Base-by-base conservation (phyloP, 2,113 vertebrate species). In the Grammomys dolichurus region DNA sequence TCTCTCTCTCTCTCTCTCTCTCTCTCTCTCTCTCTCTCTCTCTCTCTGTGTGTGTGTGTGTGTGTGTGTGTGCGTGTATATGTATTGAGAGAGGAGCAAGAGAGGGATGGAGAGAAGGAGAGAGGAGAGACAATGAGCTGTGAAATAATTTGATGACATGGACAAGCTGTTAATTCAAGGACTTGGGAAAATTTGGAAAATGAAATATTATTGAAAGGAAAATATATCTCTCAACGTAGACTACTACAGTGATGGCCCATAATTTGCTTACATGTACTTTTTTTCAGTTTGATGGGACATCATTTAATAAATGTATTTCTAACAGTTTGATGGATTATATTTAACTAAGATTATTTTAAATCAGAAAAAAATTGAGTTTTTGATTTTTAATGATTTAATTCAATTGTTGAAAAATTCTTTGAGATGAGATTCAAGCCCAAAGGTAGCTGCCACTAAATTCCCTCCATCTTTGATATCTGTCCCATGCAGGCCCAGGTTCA, bases 121-220 rank as follows among this genome's bases (percentile, higher is more conserved):
- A 73, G 36, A 91, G 28, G 20, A 87, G 33, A 54, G 20, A 43
- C n/a, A 63, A 24, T 70, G 46, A 87, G 33, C 7, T 54, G 10
- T 54, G 33, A 24, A 60, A 36, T 65, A 48, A n/a, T 19, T 78
- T 7, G 77, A 77, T 33, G 54, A 69, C 33, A 87, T 31, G 89
- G 43, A 51, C 11, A 33, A 96, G 10, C 33, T 88, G 4, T 22
- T 85, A 20, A 78, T 93, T 56, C 20, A 58, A 85, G 11, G 24
- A 22, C 19, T 51, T 84, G 72, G 31, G 22, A 2, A 93, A 92
- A 94, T 33, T 87, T 11, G 81, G 16, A 82, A 70, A 82, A 81
- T 54, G 93, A 93, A 95, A 78, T 89, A 87, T 19, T 78, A 54
- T 73, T 56, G 65, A 85, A 90, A 84, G 26, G 63, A 94, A 92